Percentiles rank a stretch among this genome's conserved stretches.
Conservation (phyloP, 2,888 invertebrate species). For the Callinectes sapidus region DNA sequence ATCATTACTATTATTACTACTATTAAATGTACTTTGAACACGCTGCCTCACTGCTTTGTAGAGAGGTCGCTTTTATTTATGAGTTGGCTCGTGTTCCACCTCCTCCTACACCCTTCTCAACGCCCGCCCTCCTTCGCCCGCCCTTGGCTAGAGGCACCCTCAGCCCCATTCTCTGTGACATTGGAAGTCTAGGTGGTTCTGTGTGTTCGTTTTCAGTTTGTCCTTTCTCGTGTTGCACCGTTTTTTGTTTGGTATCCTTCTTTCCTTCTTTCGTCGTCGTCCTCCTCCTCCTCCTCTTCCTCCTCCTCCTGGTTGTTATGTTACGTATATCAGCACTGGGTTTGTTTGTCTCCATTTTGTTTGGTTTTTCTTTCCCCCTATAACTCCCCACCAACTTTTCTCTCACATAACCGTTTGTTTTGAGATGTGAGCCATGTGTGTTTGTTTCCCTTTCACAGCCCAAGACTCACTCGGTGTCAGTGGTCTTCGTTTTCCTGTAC, state of each 20-base stretch:
- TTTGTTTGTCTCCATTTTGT: background rate
- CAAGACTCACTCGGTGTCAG: background rate
- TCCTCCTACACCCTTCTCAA: slow-evolving; percentile 3
- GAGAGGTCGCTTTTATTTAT: slow-evolving; percentile 6
- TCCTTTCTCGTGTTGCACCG: background rate
- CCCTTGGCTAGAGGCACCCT: background rate
- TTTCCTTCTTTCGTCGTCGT: background rate
- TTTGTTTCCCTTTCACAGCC: background rate
- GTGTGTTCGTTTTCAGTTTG: background rate
- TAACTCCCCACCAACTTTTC: background rate
- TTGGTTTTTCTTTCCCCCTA: background rate
- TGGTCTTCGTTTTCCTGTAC: background rate
- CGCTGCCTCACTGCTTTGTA: slow-evolving; percentile 9
- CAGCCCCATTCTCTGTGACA: background rate
- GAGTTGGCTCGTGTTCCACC: slow-evolving; percentile 1
- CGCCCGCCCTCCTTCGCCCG: background rate
- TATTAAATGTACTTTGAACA: background rate
- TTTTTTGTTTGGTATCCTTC: background rate
- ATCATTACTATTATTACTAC: background rate
- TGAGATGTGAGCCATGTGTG: background rate
- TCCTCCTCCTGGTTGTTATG: background rate
- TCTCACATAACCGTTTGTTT: background rate
- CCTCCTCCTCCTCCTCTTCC: background rate
- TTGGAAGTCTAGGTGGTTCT: background rate
- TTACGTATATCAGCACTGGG: background rate